Evolutionary conservation across 2,888 invertebrate species (phyloP).

Genomic region (Lymantria dispar): DNA sequence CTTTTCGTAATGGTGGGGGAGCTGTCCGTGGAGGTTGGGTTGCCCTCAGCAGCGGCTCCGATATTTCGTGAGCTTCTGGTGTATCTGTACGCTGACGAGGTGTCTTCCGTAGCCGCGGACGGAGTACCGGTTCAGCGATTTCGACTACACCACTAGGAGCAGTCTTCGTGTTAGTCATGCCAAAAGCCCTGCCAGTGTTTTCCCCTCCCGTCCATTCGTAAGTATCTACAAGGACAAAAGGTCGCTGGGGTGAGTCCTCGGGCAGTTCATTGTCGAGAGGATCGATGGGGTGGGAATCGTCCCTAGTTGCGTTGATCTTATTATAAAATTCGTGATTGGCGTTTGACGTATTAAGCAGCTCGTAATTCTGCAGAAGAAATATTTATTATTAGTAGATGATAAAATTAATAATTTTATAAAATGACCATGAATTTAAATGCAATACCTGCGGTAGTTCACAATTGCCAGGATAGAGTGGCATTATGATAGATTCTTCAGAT

Average conservation of each 20-base stretch:
- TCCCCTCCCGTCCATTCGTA: slow-evolving; percentile 78
- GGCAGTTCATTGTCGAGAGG: slow-evolving; percentile 69
- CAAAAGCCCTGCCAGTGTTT: slow-evolving; percentile 84
- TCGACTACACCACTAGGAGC: slow-evolving; percentile 79
- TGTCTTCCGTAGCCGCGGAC: slow-evolving; percentile 82
- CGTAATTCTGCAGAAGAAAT: slow-evolving; percentile 44
- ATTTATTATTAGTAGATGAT: too few species aligned
- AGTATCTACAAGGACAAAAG: slow-evolving; percentile 68
- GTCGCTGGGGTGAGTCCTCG: slow-evolving; percentile 61
- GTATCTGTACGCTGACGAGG: slow-evolving; percentile 76
- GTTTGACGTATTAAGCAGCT: slow-evolving; percentile 37
- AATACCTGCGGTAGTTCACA: slow-evolving; percentile 86
- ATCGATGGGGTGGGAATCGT: slow-evolving; percentile 43
- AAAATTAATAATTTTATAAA: too few species aligned
- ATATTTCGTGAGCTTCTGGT: slow-evolving; percentile 82
- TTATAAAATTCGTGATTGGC: slow-evolving; percentile 33
- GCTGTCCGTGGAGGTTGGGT: slow-evolving; percentile 61
- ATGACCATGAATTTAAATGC: neutral
- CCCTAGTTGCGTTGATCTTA: slow-evolving; percentile 53
- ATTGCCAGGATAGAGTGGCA: slow-evolving; percentile 89
- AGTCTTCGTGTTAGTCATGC: slow-evolving; percentile 76
- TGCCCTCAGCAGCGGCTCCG: slow-evolving; percentile 84
- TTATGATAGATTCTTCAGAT: slow-evolving; percentile 87
- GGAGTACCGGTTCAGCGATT: slow-evolving; percentile 89
- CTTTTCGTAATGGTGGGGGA: slow-evolving; percentile 54